Conservation (phyloP, 2,113 vertebrate species). For the Turdus rufiventris region DNA sequence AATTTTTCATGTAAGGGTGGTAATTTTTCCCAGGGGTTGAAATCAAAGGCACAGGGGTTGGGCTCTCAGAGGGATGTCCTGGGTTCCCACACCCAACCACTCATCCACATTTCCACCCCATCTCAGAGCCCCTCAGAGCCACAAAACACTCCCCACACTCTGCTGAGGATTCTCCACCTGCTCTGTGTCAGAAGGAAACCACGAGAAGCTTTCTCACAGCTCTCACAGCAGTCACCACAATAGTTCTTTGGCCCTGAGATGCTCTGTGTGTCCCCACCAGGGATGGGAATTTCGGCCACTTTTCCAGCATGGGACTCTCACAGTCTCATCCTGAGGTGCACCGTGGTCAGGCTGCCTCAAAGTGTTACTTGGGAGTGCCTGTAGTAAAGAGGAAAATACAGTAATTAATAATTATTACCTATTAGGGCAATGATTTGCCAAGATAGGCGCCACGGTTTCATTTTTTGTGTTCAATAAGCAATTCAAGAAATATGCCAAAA, state of each 20-base stretch:
- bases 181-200: background rate
- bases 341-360: background rate
- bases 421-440: background rate
- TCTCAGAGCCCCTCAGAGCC: background rate
- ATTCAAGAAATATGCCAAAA: background rate
- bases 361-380: background rate
- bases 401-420: background rate
- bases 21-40: too few species aligned
- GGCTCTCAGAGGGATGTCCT: too few species aligned
- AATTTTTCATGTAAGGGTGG: too few species aligned
- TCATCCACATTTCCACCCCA: background rate
- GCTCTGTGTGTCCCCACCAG: background rate
- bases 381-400: background rate
- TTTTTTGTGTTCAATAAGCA: background rate
- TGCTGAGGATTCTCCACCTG: background rate
- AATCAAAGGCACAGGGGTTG: too few species aligned
- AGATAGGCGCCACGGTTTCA: background rate
- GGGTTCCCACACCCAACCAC: too few species aligned
- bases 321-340: background rate
- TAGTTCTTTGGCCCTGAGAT: rapidly evolving
- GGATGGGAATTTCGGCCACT: background rate
- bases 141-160: background rate
- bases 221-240: background rate
- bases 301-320: background rate
- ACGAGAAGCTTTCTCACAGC: background rate